Evolutionary conservation across 2,113 vertebrate species (phyloP), one percentile per base, ranked within the genome.

Genomic region (Lepidiolamprologus cunningtoni): DNA sequence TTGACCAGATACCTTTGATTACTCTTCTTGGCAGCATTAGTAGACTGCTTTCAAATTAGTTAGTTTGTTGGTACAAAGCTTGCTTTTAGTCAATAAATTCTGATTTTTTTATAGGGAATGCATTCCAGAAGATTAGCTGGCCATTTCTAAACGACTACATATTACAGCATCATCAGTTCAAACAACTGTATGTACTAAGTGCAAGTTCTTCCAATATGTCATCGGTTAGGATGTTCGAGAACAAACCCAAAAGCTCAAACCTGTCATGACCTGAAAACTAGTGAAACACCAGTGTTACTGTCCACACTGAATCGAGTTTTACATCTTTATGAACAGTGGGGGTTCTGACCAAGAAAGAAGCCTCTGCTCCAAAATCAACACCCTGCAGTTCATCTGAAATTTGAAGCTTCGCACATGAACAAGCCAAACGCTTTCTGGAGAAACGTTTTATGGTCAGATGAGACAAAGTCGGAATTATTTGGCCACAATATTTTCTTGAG

Each of bases 111-210:
- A 35, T 40, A 37, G 33, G 19, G 33, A 68, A 37, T 21, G 11
- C n/a, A 68, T 68, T 40, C 63, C 1, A 40, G n/a, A 68, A 40
- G 35, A 37, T 68, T 14, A 68, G 35, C n/a, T 37, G 35, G n/a
- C 0, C 63, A 40, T 40, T 68, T 68, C 63, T 68, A 68, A 68
- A 68, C 11, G 0, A 40, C 35, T 40, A 0, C 35, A 40, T 37
- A 68, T 68, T 40, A 37, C 11, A 40, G 63, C 35, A 66, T 66
- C 4, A 66, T 40, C 35, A 40, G 19, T 68, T 68, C n/a, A 68
- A 68, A 40, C 35, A 68, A 3, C 0, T 68, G 35, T 68, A 21
- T 37, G 33, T 37, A 37, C 6, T n/a, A 66, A 66, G 35, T 0
- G n/a, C 7, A 68, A 40, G 63, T 21, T 40, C 33, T 68, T 68